Evolutionary conservation across 2,797 vertebrate species (phyloP).

Genomic region (Mormyrus proboscirostris): DNA sequence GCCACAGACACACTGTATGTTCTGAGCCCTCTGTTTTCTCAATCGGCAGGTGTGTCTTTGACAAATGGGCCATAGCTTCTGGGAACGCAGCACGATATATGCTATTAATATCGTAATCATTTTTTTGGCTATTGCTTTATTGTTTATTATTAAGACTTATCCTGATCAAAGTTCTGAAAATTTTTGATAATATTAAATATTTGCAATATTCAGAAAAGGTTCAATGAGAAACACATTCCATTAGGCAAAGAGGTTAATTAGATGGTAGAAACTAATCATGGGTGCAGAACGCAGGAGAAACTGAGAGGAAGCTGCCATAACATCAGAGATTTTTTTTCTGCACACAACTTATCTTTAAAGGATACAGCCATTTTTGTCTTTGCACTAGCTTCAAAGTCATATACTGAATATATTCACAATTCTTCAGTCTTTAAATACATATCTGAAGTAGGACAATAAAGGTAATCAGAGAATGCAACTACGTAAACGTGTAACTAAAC

Average conservation of each 20-base stretch:
- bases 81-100: neutral
- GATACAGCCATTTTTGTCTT: neutral
- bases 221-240: neutral
- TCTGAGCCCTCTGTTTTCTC: conserved; percentile 94
- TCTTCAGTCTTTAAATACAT: neutral
- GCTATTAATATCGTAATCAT: neutral
- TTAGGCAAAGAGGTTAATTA: neutral
- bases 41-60: conserved; percentile 84
- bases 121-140: neutral
- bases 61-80: neutral
- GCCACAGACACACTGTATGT: conserved; percentile 93
- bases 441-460: neutral
- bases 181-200: neutral
- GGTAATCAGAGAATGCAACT: neutral
- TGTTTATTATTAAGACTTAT: neutral
- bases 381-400: neutral
- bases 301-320: neutral
- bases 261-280: neutral
- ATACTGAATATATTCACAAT: neutral
- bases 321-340: neutral
- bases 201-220: neutral
- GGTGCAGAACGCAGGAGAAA: neutral
- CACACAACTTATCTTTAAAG: neutral
- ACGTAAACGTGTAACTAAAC: neutral
- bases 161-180: neutral